These are phyloP conservation scores for Synanceia verrucosa DNA, from an alignment of 2,797 vertebrate species.

Conservation along the genomic window DNA sequence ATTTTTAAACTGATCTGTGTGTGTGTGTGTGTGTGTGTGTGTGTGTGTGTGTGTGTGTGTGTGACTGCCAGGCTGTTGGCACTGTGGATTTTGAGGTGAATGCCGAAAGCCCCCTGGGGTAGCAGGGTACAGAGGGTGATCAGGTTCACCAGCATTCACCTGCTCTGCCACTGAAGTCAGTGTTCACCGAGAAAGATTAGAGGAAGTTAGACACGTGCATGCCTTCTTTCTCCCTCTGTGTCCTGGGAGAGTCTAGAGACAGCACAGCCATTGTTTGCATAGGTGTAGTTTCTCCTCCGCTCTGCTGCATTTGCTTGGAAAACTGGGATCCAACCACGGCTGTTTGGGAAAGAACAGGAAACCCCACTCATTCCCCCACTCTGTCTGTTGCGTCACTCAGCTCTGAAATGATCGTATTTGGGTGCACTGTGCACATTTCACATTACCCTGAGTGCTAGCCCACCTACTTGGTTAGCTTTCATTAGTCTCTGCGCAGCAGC, in stretches of 20 bases:
- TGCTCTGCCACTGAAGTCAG: slow-evolving; percentile 19
- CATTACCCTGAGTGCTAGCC: slow-evolving; percentile 43
- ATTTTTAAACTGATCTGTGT: slow-evolving; percentile 35
- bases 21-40: neutral
- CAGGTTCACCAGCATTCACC: slow-evolving; percentile 52
- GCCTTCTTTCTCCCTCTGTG: slow-evolving; percentile 11
- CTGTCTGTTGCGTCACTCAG: slow-evolving; percentile 60
- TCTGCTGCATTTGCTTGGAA: slow-evolving; percentile 56
- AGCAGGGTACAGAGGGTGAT: slow-evolving; percentile 73
- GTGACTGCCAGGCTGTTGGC: slow-evolving; percentile 59
- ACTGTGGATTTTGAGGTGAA: slow-evolving; percentile 41
- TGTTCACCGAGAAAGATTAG: slow-evolving; percentile 13
- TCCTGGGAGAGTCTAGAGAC: slow-evolving; percentile 27
- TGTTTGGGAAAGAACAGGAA: slow-evolving; percentile 68
- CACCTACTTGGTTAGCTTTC: slow-evolving; percentile 49
- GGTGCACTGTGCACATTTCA: slow-evolving; percentile 57
- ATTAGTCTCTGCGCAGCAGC: slow-evolving; percentile 16
- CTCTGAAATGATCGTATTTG: slow-evolving; percentile 59
- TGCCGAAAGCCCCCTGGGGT: slow-evolving; percentile 62
- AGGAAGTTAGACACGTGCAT: neutral
- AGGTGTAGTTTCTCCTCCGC: slow-evolving; percentile 44
- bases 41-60: slow-evolving; percentile 8
- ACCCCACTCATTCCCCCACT: slow-evolving; percentile 38
- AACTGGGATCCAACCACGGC: slow-evolving; percentile 47
- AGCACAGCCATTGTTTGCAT: slow-evolving; percentile 48